Conservation (phyloP, 23 tunicate species). For the Trididemnum miniatum region DNA sequence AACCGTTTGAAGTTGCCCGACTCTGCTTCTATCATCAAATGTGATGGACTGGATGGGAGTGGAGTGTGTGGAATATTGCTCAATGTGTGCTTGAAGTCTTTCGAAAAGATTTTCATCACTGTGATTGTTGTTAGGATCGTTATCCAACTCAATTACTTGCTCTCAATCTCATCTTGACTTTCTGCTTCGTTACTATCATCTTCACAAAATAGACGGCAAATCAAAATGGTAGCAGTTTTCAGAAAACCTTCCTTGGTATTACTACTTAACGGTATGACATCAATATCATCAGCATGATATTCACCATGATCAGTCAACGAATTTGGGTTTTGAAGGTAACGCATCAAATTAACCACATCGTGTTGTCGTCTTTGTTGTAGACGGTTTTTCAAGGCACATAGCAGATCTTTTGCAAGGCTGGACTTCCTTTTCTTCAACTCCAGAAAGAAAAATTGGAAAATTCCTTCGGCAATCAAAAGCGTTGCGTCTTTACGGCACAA, state of each 20-base stretch:
- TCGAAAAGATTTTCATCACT: conserved; percentile 14
- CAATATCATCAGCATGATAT: conserved; percentile 9
- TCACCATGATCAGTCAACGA: not conserved
- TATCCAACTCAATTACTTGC: conserved; percentile 20
- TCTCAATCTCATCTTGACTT: conserved; percentile 20
- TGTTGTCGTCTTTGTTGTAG: conserved; percentile 36
- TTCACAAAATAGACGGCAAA: conserved; percentile 5
- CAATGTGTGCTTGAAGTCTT: conserved; percentile 26
- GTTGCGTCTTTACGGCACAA: conserved; percentile 30
- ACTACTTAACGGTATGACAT: conserved; percentile 15
- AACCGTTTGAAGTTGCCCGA: not conserved
- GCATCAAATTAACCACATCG: conserved; percentile 27
- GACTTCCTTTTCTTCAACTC: conserved; percentile 7
- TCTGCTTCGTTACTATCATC: conserved; percentile 12
- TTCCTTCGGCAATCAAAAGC: conserved; percentile 34
- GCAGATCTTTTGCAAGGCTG: conserved; percentile 18
- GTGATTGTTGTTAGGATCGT: conserved; percentile 21
- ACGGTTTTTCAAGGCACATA: conserved; percentile 29
- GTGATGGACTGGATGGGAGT: conserved; percentile 15
- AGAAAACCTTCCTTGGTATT: conserved; percentile 15
- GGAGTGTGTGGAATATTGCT: conserved; percentile 19
- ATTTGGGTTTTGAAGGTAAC: conserved; percentile 31
- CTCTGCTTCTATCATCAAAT: conserved; percentile 25
- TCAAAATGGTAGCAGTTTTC: conserved; percentile 29
- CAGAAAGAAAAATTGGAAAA: conserved; percentile 10